Evolutionary conservation across 1,140 invertebrate genomes (phyloP), one percentile per base, ranked within the genome.

Genomic region (Melipona quadrifasciata): DNA sequence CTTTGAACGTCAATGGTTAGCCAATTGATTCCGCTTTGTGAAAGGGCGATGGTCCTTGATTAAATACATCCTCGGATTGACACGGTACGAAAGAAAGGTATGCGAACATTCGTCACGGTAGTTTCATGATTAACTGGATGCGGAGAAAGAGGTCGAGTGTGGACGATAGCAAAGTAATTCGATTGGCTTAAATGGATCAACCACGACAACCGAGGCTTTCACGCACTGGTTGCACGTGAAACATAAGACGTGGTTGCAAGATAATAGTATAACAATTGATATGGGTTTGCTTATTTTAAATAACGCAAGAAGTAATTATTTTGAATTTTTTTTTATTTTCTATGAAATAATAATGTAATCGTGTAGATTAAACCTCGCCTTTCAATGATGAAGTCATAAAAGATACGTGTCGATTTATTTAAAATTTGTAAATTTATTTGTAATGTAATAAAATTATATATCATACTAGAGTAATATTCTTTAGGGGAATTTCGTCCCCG

Each of bases 101-200:
- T 19, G 53, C 53, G 61, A 67, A 81, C 80, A 17, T 53, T 58
- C 55, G 47, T 58, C 58, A 24, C 57, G n/a, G 55, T 31, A 64
- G 61, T 64, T 78, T 70, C 78, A 61, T 72, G 68, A 68, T 87
- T 81, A 58, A 88, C 85, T 88, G 78, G 21, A 11, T 55, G 31
- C 58, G 2, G 12, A 8, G 21, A 71, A 71, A 47, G 58, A 67
- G 34, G 55, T 74, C 78, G 74, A 58, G 74, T 27, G 51, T n/a
- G 34, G 27, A 61, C 47, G 64, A 82, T 72, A 17, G 71, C 51
- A 3, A 11, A 21, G 53, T 88, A 88, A 88, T 88, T 71, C 65
- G 53, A 87, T 88, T 87, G 82, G 68, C 19, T 87, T 85, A 88
- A 88, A 72, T 70, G 64, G 74, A 88, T 88, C 74, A 80, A 78